Conservation (phyloP, 2,113 vertebrate genomes). For the Pelecanus crispus region DNA sequence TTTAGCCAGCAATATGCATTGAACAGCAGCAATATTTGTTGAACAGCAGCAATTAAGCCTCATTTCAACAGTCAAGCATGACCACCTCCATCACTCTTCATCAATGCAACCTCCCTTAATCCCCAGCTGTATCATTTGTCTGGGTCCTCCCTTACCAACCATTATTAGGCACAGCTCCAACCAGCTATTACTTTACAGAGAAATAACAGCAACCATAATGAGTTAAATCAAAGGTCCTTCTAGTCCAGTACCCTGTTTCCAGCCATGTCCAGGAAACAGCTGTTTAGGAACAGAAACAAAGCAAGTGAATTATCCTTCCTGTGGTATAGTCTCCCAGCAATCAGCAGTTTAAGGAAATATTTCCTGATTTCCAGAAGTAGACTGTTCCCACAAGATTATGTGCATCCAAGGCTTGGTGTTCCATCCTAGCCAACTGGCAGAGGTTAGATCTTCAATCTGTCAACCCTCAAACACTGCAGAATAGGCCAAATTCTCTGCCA, state of each 20-base stretch:
- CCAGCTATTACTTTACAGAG: not conserved
- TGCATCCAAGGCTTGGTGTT: not conserved
- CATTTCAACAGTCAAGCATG: not conserved
- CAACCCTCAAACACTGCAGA: not conserved
- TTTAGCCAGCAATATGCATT: not conserved
- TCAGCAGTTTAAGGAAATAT: slow-evolving; percentile 28
- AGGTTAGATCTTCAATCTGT: not conserved
- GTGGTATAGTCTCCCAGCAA: not conserved
- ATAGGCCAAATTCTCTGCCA: not conserved
- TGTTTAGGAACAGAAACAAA: slow-evolving; percentile 46
- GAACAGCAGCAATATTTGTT: not conserved
- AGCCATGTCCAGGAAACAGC: slow-evolving; percentile 23
- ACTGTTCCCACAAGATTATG: slow-evolving; percentile 16
- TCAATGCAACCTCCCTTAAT: not conserved
- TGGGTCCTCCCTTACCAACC: not conserved
- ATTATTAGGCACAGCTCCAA: not conserved
- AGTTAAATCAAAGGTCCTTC: not conserved
- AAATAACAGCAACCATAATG: not conserved
- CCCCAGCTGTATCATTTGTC: not conserved
- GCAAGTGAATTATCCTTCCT: not conserved
- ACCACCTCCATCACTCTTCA: slow-evolving; percentile 11
- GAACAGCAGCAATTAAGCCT: slow-evolving; percentile 10
- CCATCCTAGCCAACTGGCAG: slow-evolving; percentile 2
- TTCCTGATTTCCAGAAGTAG: slow-evolving; percentile 35
- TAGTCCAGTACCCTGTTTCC: not conserved